Percentiles rank a stretch among this genome's conserved stretches.
Conservation (phyloP, 2,888 invertebrate species). For the Scotopteryx bipunctaria region DNA sequence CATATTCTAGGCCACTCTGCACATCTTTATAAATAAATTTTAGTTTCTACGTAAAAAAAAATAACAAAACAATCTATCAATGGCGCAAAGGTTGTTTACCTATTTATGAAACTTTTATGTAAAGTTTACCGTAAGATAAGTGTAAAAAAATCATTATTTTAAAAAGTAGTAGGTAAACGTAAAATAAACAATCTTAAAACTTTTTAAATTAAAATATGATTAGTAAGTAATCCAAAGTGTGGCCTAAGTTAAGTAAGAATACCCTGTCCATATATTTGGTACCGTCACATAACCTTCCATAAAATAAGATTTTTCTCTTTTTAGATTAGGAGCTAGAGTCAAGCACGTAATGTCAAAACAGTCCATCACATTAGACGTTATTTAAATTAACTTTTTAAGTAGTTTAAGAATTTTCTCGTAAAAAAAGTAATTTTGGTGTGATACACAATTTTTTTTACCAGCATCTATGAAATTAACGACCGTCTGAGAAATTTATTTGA, state of each 20-base stretch:
- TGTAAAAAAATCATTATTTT: too few relatives aligned
- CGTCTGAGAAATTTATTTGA: too few relatives aligned
- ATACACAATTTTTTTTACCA: neutral
- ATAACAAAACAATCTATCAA: neutral
- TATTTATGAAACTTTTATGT: slow-evolving; percentile 5
- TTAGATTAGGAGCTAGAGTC: slow-evolving; percentile 38
- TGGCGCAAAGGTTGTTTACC: neutral
- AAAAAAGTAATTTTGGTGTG: slow-evolving; percentile 18
- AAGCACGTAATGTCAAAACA: slow-evolving; percentile 54
- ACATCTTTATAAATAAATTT: neutral
- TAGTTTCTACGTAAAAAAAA: neutral
- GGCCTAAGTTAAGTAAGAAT: neutral
- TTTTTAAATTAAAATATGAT: too few relatives aligned
- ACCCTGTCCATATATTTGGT: slow-evolving; percentile 21
- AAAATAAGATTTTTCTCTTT: slow-evolving; percentile 33
- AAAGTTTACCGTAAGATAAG: too few relatives aligned
- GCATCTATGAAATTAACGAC: too few relatives aligned
- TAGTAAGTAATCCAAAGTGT: neutral
- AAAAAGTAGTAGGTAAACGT: too few relatives aligned
- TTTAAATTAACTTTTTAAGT: slow-evolving; percentile 47
- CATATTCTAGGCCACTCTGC: neutral
- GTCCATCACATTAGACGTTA: slow-evolving; percentile 64
- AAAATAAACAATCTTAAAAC: too few relatives aligned
- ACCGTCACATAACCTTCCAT: slow-evolving; percentile 9
- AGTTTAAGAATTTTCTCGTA: slow-evolving; percentile 29